Conservation (phyloP, 2,113 vertebrate genomes). For the Eleginops maclovinus region DNA sequence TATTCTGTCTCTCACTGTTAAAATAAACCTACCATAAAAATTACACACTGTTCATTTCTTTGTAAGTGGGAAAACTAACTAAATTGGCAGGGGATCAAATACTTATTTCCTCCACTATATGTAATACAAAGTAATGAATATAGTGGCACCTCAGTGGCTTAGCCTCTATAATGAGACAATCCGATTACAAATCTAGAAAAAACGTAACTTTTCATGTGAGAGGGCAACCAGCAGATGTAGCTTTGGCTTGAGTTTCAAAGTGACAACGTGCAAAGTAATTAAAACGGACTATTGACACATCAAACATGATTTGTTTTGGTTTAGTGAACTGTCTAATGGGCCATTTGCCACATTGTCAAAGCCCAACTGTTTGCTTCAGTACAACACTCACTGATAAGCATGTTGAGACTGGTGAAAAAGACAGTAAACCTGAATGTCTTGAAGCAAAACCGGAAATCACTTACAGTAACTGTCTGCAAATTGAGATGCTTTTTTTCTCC, state of each 20-base stretch:
- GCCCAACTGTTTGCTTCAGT: neutral
- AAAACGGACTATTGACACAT: slow-evolving; percentile 18
- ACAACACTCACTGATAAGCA: neutral
- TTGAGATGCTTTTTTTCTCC: neutral
- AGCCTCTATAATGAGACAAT: too few species aligned
- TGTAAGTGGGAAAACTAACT: too few species aligned
- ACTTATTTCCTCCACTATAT: too few species aligned
- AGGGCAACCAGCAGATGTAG: neutral
- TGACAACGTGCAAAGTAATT: neutral
- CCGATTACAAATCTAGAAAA: neutral
- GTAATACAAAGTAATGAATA: too few species aligned
- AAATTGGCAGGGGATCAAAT: too few species aligned
- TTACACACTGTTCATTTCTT: too few species aligned
- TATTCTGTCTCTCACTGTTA: too few species aligned
- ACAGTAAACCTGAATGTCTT: neutral
- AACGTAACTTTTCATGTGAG: neutral
- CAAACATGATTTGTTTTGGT: slow-evolving; percentile 10
- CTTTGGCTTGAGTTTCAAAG: slow-evolving; percentile 1
- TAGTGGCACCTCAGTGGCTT: too few species aligned
- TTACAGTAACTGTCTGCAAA: neutral
- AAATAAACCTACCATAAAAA: too few species aligned
- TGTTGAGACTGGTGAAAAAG: neutral
- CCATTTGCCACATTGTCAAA: neutral
- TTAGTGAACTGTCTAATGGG: neutral
- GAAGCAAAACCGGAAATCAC: neutral